Evolutionary conservation across 2,113 vertebrate species (phyloP).

Genomic region (Brachypodius melanocephalos): DNA sequence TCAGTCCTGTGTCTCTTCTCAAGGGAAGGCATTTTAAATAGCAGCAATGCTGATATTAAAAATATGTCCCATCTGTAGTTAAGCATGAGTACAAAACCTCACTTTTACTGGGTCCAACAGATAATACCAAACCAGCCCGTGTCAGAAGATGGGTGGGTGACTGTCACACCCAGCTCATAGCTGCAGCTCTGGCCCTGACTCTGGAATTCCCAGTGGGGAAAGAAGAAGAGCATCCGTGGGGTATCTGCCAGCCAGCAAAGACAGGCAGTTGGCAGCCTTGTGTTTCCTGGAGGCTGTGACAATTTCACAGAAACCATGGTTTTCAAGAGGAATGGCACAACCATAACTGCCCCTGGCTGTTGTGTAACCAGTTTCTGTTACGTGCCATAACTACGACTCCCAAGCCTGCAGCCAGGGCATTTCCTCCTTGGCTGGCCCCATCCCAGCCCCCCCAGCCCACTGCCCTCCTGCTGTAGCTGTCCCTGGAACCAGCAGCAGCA

Average conservation of each 20-base stretch:
- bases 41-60: neutral
- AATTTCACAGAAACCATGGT: neutral
- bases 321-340: neutral
- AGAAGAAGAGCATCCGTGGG: neutral
- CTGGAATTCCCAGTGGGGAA: neutral
- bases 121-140: neutral
- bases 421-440: neutral
- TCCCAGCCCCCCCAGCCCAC: fast-evolving
- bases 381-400: fast-evolving
- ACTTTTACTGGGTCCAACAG: neutral
- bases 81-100: neutral
- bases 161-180: neutral
- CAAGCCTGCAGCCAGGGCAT: neutral
- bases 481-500: neutral
- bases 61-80: neutral
- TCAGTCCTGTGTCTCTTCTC: neutral
- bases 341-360: neutral
- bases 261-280: neutral
- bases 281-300: neutral
- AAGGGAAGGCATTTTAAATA: neutral
- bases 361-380: neutral
- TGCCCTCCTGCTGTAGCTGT: neutral
- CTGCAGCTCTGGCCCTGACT: neutral
- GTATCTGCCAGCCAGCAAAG: neutral
- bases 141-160: fast-evolving